Conservation (phyloP, 2,113 vertebrate genomes). For the Oncorhynchus keta region DNA sequence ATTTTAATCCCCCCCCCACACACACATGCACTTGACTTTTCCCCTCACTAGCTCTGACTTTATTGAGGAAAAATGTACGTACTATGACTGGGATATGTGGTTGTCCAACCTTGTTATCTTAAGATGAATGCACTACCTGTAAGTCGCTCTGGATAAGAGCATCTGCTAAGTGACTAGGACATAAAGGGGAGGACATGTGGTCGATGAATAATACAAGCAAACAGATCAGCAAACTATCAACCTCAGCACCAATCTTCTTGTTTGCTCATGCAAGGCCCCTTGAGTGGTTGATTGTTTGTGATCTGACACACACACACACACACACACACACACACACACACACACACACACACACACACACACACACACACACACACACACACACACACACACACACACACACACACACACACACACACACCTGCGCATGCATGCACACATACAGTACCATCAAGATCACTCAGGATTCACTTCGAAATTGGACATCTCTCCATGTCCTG, state of each 20-base stretch:
- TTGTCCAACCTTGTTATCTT: too few relatives aligned
- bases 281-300: neutral
- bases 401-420: too few relatives aligned
- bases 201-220: slow-evolving; percentile 15
- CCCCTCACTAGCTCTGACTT: too few relatives aligned
- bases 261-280: neutral
- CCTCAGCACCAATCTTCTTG: neutral
- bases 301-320: neutral
- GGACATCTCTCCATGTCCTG: too few relatives aligned
- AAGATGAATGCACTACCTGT: too few relatives aligned
- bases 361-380: neutral
- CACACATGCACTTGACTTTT: neutral
- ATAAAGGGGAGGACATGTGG: neutral
- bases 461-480: too few relatives aligned
- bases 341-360: neutral
- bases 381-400: slow-evolving; percentile 1
- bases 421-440: slow-evolving; percentile 1
- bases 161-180: neutral
- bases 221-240: slow-evolving; percentile 17
- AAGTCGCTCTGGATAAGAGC: too few relatives aligned
- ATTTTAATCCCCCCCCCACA: neutral
- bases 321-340: neutral
- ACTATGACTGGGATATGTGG: too few relatives aligned
- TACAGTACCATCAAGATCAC: too few relatives aligned
- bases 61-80: too few relatives aligned